These are phyloP conservation scores for Azemiops feae DNA, from an alignment of 2,113 vertebrate genomes.

Conservation along the genomic window DNA sequence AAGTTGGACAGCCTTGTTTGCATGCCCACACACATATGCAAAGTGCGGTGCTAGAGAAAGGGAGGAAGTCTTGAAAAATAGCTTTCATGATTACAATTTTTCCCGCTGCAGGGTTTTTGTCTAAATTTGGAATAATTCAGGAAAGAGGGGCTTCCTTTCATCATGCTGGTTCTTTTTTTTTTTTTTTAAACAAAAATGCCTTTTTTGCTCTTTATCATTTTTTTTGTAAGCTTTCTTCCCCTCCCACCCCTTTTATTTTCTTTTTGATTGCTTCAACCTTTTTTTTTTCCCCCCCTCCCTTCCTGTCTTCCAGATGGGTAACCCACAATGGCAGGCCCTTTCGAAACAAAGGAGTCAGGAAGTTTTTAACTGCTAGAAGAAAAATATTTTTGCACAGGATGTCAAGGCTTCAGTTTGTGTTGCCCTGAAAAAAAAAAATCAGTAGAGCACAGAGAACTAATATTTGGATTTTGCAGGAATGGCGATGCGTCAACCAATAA, in stretches of 20 bases:
- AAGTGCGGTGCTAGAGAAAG: not conserved
- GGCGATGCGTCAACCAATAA: not conserved
- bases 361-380: constrained; percentile 40
- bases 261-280: constrained; percentile 1
- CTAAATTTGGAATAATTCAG: not conserved
- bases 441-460: constrained; percentile 16
- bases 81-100: constrained; percentile 9
- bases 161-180: not conserved
- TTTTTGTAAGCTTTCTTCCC: not conserved
- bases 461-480: not conserved
- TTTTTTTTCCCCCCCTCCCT: not conserved
- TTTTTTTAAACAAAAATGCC: not conserved
- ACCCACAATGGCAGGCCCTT: constrained; percentile 48
- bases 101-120: not conserved
- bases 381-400: constrained; percentile 39
- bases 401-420: constrained; percentile 39
- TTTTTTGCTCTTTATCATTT: constrained; percentile 25
- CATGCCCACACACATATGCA: not conserved
- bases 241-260: constrained; percentile 18
- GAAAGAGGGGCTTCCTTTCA: constrained; percentile 7
- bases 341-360: constrained; percentile 50
- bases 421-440: constrained; percentile 31
- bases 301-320: constrained; percentile 49
- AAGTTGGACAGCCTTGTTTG: constrained; percentile 21
- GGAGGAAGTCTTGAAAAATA: constrained; percentile 7